These are phyloP conservation scores for Sphinx pinastri DNA, from an alignment of 2,888 invertebrate species.

Conservation along the genomic window DNA sequence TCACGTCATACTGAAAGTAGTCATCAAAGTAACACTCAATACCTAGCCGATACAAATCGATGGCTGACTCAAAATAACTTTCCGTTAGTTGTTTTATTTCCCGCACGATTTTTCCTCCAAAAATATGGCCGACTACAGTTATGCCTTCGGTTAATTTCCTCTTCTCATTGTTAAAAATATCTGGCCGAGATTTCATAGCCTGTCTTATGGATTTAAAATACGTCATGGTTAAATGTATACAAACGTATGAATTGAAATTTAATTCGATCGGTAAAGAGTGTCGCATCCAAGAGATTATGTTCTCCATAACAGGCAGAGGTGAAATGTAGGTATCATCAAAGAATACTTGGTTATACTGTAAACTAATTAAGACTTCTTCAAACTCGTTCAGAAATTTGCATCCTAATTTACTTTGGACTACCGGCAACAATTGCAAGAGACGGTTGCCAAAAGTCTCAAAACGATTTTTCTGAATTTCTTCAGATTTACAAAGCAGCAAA, in stretches of 20 bases:
- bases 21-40: slow-evolving; percentile 42
- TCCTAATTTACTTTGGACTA: slow-evolving; percentile 2
- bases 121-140: slow-evolving; percentile 51
- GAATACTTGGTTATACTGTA: slow-evolving; percentile 55
- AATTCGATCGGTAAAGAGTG: slow-evolving; percentile 51
- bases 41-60: slow-evolving; percentile 46
- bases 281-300: slow-evolving; percentile 47
- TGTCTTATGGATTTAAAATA: slow-evolving; percentile 58
- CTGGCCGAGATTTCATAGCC: slow-evolving; percentile 46
- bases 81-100: slow-evolving; percentile 49
- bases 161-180: slow-evolving; percentile 46
- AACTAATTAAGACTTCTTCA: slow-evolving; percentile 42
- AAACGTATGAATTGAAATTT: slow-evolving; percentile 49
- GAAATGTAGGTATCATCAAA: slow-evolving; percentile 48
- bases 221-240: slow-evolving; percentile 58
- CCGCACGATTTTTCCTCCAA: slow-evolving; percentile 53
- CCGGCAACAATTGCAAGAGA: slow-evolving; percentile 49
- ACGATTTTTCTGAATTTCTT: slow-evolving; percentile 44
- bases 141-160: slow-evolving; percentile 45
- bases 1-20: slow-evolving; percentile 2
- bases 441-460: slow-evolving; percentile 45
- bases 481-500: slow-evolving; percentile 50
- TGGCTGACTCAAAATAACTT: slow-evolving; percentile 55
- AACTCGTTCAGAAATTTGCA: slow-evolving; percentile 32
- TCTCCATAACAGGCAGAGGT: slow-evolving; percentile 54